Conservation (phyloP, 2,113 vertebrate genomes). For the Asarcornis scutulata region DNA sequence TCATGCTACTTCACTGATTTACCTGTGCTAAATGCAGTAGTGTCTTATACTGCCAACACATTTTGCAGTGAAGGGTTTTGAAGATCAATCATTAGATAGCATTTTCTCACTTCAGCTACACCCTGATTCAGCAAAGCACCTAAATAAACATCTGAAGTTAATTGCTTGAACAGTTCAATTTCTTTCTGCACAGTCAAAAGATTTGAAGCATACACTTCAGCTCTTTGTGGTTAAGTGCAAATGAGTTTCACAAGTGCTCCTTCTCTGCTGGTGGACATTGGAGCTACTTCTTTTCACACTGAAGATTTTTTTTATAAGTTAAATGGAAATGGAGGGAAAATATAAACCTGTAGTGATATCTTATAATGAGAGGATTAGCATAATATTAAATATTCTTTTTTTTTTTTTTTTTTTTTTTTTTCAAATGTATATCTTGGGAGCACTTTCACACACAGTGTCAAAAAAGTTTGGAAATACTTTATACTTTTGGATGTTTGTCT, state of each 20-base stretch:
- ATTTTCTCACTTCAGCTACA: background rate
- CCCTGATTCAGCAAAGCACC: background rate
- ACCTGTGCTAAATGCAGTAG: background rate
- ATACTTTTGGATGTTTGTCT: background rate
- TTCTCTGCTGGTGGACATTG: background rate
- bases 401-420: background rate
- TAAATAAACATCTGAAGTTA: background rate
- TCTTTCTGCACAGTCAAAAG: background rate
- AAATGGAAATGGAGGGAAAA: background rate
- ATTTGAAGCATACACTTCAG: background rate
- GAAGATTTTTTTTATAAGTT: background rate
- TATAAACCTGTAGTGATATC: background rate
- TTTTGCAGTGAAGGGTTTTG: background rate
- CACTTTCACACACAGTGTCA: background rate
- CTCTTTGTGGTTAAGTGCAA: background rate
- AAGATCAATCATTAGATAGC: background rate
- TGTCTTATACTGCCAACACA: background rate
- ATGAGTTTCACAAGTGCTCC: background rate
- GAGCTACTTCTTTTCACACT: background rate
- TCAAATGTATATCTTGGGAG: background rate
- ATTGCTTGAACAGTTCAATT: background rate
- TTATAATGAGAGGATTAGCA: background rate
- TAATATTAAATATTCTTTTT: background rate
- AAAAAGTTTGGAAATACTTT: background rate
- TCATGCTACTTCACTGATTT: background rate